phyloP scores from a whole-genome alignment of 2,888 invertebrate genomes.

The Hemicrepidius hirtus region DNA sequence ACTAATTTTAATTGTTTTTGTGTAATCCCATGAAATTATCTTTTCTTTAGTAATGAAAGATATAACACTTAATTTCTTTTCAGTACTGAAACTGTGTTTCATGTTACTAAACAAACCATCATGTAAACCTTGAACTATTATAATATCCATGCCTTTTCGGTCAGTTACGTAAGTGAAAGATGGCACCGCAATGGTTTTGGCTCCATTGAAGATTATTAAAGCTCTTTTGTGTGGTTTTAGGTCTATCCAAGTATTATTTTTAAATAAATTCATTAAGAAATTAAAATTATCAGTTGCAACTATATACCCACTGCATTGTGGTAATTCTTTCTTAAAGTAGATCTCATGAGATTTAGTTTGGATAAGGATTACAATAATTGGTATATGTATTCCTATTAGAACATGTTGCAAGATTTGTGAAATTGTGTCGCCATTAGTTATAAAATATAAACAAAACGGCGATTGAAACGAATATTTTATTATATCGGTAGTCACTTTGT shows the following conservation, averaged over 20 bases:
- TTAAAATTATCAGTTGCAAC: background rate
- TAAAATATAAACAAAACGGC: conserved; percentile 18
- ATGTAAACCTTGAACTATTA: background rate
- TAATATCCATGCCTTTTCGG: conserved; percentile 3
- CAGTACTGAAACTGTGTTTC: background rate
- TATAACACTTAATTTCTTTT: background rate
- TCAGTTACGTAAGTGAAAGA: background rate
- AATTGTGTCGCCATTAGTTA: background rate
- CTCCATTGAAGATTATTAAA: background rate
- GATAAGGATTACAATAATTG: background rate
- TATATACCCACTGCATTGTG: conserved; percentile 17
- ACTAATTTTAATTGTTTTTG: background rate
- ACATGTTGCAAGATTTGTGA: background rate
- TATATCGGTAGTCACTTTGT: background rate
- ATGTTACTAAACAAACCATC: background rate
- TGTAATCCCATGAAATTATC: background rate
- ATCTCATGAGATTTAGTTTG: background rate
- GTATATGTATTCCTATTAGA: conserved; percentile 1
- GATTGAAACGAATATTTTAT: conserved; percentile 18
- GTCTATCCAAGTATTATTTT: background rate
- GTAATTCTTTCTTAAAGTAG: background rate
- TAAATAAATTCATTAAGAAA: background rate
- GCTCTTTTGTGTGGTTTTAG: conserved; percentile 1
- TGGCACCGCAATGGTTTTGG: background rate
- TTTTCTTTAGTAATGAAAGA: background rate